These are phyloP conservation scores for Virgularia gustaviana DNA, from an alignment of 92 coral and sea anemone species.

Conservation along the genomic window DNA sequence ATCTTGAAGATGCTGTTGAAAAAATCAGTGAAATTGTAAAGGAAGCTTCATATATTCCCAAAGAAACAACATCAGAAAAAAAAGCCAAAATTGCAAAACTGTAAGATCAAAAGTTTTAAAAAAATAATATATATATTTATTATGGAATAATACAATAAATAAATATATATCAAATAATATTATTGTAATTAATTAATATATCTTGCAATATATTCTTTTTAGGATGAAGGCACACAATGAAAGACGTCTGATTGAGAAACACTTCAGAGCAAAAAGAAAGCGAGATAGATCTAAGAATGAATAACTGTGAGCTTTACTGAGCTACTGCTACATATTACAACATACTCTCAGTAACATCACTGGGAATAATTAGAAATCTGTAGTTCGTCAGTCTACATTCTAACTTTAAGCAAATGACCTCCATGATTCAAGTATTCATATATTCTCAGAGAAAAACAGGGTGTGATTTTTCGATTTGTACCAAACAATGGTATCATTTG, in stretches of 20 bases:
- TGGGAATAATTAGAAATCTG: too few species aligned
- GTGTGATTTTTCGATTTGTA: too few species aligned
- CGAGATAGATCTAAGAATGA: conserved; percentile 58
- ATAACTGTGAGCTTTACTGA: too few species aligned
- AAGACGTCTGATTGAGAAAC: conserved; percentile 69
- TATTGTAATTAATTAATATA: neutral
- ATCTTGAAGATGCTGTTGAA: conserved; percentile 74
- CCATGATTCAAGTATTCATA: too few species aligned
- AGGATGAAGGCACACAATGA: conserved; percentile 67
- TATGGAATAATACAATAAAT: neutral
- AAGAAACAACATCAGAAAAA: conserved; percentile 68
- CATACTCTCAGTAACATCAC: too few species aligned
- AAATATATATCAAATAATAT: neutral
- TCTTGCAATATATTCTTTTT: conserved; percentile 27
- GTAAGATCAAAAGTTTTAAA: too few species aligned
- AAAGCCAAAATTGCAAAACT: conserved; percentile 65
- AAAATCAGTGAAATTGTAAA: conserved; percentile 63
- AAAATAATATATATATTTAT: too few species aligned
- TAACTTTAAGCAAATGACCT: too few species aligned
- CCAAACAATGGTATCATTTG: too few species aligned
- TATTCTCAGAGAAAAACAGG: too few species aligned
- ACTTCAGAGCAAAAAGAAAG: conserved; percentile 61
- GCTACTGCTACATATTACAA: too few species aligned
- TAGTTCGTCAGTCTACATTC: too few species aligned
- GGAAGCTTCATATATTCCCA: conserved; percentile 69